Percentiles rank a stretch among this genome's conserved stretches.
Conservation (phyloP, 2,888 invertebrate species). For the Drosophila rubida region DNA sequence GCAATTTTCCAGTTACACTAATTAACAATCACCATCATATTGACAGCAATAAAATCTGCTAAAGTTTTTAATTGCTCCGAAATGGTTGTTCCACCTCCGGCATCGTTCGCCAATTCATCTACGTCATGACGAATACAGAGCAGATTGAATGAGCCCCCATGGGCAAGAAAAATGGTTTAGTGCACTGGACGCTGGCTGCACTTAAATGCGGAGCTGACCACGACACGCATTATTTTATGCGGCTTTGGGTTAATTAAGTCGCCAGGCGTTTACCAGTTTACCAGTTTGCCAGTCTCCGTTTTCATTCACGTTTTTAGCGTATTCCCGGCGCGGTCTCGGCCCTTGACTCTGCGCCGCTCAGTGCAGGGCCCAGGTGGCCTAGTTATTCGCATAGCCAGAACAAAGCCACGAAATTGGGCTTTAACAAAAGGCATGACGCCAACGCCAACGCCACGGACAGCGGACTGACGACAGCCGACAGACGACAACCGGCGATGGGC, state of each 20-base stretch:
- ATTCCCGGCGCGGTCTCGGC: slow-evolving; percentile 2
- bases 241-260: slow-evolving; percentile 70
- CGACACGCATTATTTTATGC: slow-evolving; percentile 67
- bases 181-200: slow-evolving; percentile 46
- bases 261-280: slow-evolving; percentile 54
- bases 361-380: slow-evolving; percentile 43
- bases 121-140: slow-evolving; percentile 47
- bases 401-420: slow-evolving; percentile 26
- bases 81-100: slow-evolving; percentile 62
- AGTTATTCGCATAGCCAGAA: slow-evolving; percentile 42
- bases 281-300: background rate
- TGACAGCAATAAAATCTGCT: slow-evolving; percentile 39
- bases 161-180: too few relatives aligned
- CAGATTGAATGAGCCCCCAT: slow-evolving; percentile 6
- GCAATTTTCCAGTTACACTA: slow-evolving; percentile 37
- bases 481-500: too few relatives aligned
- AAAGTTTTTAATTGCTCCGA: slow-evolving; percentile 63
- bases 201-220: slow-evolving; percentile 56
- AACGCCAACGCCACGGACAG: slow-evolving; percentile 37
- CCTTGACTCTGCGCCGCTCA: slow-evolving; percentile 5
- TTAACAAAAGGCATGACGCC: slow-evolving; percentile 28
- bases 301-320: background rate
- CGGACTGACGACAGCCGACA: too few relatives aligned
- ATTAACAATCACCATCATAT: slow-evolving; percentile 13
- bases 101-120: slow-evolving; percentile 68